These are phyloP conservation scores for Antitype chi DNA, from an alignment of 2,888 invertebrate species.

Conservation along the genomic window DNA sequence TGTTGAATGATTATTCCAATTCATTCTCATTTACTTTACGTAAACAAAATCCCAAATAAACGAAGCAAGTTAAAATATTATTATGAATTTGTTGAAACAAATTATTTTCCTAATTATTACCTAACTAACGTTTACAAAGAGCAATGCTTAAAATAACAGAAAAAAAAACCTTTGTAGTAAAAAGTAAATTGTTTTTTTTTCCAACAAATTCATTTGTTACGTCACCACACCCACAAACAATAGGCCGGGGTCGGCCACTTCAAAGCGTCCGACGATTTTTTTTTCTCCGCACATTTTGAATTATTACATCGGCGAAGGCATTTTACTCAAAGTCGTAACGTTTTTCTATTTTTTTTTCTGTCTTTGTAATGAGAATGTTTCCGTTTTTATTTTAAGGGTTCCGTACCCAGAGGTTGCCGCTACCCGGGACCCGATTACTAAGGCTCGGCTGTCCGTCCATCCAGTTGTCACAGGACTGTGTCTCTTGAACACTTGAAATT, in stretches of 20 bases:
- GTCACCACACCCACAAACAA: constrained; percentile 63
- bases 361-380: constrained; percentile 68
- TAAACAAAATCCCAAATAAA: background rate
- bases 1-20: constrained; percentile 6
- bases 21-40: background rate
- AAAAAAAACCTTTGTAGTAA: constrained; percentile 29
- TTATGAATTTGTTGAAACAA: background rate
- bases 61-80: background rate
- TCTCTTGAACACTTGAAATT: too few species aligned
- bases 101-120: constrained; percentile 26
- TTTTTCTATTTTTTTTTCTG: constrained; percentile 56
- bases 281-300: constrained; percentile 60
- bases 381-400: constrained; percentile 46
- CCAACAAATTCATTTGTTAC: constrained; percentile 61
- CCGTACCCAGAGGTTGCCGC: too few species aligned
- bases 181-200: constrained; percentile 42
- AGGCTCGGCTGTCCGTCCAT: too few species aligned
- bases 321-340: constrained; percentile 57
- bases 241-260: constrained; percentile 56
- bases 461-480: too few species aligned
- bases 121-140: constrained; percentile 8
- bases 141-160: constrained; percentile 8
- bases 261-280: constrained; percentile 59
- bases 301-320: constrained; percentile 56
- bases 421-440: too few species aligned